These are phyloP conservation scores for Dufourea novaeangliae DNA, from an alignment of 1,140 invertebrate genomes.

Conservation along the genomic window DNA sequence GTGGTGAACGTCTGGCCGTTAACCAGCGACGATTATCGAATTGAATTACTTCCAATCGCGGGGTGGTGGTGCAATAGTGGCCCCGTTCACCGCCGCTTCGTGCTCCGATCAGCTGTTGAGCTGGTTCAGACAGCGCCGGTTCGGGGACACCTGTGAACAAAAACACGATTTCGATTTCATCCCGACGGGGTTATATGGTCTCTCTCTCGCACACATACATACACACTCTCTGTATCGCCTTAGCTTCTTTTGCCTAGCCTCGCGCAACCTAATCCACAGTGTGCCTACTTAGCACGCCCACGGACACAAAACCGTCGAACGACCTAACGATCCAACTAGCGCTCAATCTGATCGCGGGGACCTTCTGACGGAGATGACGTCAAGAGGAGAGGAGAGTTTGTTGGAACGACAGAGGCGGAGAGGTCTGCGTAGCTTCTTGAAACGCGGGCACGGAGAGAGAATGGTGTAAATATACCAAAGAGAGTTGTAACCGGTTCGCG, in stretches of 20 bases:
- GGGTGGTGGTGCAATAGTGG: conserved; percentile 80
- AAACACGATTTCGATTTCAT: not conserved
- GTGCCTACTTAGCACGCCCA: conserved; percentile 9
- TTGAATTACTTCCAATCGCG: conserved; percentile 69
- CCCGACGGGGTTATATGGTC: not conserved
- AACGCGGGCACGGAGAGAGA: not conserved
- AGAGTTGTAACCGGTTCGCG: not conserved
- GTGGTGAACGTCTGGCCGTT: conserved; percentile 43
- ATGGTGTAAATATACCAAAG: not conserved
- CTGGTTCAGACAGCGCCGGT: conserved; percentile 81
- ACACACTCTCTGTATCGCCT: no score
- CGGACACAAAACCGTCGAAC: not conserved
- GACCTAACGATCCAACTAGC: conserved; percentile 21
- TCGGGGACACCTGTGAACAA: conserved; percentile 79
- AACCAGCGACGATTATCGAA: conserved; percentile 42
- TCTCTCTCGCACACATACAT: not conserved
- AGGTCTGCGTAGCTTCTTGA: not conserved
- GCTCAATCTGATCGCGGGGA: conserved; percentile 8
- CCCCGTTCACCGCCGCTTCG: conserved; percentile 81
- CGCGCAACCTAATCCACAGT: conserved; percentile 32
- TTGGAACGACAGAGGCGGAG: not conserved
- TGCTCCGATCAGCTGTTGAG: conserved; percentile 82
- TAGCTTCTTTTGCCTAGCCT: no score
- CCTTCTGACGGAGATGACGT: not conserved
- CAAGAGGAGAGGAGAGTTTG: not conserved